Percentiles rank a stretch among this genome's conserved stretches.
phyloP scores from a whole-genome alignment of 2,113 vertebrate species.

The Mustelus asterias region DNA sequence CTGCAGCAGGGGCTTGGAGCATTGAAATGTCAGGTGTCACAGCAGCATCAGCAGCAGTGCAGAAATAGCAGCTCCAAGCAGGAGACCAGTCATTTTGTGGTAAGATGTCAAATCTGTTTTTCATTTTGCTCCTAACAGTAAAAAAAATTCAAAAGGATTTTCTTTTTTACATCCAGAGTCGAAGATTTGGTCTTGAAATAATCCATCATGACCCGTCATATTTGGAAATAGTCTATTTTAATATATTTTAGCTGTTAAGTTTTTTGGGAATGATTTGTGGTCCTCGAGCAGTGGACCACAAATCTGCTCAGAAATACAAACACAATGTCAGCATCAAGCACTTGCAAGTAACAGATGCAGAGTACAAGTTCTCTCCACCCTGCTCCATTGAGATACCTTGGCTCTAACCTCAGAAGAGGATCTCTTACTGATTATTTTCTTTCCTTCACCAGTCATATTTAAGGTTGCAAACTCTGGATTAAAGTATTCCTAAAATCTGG shows the following conservation, averaged over 20 bases:
- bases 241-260: not conserved
- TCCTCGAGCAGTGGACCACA: no score
- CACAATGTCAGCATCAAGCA: not conserved
- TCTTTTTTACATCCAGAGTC: not conserved
- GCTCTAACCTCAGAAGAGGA: no score
- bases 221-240: not conserved
- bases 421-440: not conserved
- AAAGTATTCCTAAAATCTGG: not conserved
- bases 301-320: not conserved
- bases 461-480: not conserved
- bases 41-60: not conserved
- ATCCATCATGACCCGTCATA: not conserved
- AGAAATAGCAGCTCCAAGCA: not conserved
- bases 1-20: not conserved
- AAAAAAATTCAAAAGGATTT: no score
- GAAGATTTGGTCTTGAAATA: not conserved
- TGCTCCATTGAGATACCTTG: not conserved
- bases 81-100: not conserved
- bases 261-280: not conserved
- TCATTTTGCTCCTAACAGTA: not conserved
- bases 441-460: not conserved
- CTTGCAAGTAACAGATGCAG: not conserved
- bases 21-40: conserved; percentile 15
- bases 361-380: not conserved
- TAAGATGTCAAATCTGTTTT: not conserved